A percentile compares a stretch with the other conserved stretches of the same genome.
Conservation (phyloP, 2,113 vertebrate species). For the Platichthys stellatus region DNA sequence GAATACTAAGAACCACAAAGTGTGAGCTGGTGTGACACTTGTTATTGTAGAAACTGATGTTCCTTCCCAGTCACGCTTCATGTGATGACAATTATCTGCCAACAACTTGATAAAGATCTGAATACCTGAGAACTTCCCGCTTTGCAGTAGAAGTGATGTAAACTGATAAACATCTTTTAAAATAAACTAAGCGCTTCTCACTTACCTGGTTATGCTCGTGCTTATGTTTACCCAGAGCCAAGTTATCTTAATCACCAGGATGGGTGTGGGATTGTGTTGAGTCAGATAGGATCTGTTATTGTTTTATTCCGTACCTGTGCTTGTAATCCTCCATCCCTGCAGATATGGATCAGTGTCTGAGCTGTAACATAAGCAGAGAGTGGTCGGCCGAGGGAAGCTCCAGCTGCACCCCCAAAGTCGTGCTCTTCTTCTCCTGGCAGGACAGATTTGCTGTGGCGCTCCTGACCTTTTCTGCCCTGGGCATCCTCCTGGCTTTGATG, state of each 20-base stretch:
- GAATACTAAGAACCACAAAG: too few relatives aligned
- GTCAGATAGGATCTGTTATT: neutral
- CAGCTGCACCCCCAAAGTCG: conserved; percentile 79
- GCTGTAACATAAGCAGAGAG: conserved; percentile 81
- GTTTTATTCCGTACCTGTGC: neutral
- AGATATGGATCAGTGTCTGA: conserved; percentile 89
- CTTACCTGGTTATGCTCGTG: too few relatives aligned
- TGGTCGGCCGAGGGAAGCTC: conserved; percentile 86
- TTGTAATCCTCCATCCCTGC: conserved; percentile 30
- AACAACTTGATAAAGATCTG: neutral
- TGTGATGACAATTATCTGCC: too few relatives aligned
- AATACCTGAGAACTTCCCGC: neutral
- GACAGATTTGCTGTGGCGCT: conserved; percentile 87
- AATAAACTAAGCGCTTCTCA: too few relatives aligned
- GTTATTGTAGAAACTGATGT: too few relatives aligned
- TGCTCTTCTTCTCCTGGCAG: conserved; percentile 84
- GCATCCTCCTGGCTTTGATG: conserved; percentile 80
- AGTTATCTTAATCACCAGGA: neutral
- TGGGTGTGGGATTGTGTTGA: neutral
- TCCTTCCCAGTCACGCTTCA: neutral
- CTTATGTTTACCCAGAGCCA: too few relatives aligned
- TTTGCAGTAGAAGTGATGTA: too few relatives aligned
- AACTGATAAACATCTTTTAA: too few relatives aligned
- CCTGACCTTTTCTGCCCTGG: conserved; percentile 79
- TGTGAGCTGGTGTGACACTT: too few relatives aligned